These are phyloP conservation scores for Morus bassanus DNA, from an alignment of 2,797 vertebrate genomes.

Conservation along the genomic window DNA sequence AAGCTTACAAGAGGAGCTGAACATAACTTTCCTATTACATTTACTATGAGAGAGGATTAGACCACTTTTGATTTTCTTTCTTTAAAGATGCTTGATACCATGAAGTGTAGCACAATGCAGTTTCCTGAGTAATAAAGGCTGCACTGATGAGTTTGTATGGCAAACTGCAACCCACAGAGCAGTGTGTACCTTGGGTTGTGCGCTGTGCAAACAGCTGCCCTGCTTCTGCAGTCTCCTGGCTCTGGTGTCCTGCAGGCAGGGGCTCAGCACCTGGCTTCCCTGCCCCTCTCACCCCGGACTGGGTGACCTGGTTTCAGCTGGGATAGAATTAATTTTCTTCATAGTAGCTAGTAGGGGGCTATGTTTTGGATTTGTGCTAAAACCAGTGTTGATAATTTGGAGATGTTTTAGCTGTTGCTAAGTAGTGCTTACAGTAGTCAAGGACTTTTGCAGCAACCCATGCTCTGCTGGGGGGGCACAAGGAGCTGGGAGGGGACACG, in stretches of 20 bases:
- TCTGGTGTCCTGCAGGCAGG: background rate
- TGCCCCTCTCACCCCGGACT: background rate
- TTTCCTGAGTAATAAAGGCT: background rate
- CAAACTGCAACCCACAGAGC: background rate
- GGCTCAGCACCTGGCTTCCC: background rate
- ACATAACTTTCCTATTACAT: accelerated
- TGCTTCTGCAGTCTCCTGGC: background rate
- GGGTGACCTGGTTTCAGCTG: too few relatives aligned
- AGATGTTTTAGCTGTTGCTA: too few relatives aligned
- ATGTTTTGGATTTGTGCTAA: too few relatives aligned
- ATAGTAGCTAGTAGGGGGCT: too few relatives aligned
- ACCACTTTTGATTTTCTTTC: background rate
- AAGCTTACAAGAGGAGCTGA: background rate
- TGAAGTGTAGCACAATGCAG: background rate
- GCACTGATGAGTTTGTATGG: background rate
- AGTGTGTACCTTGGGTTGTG: background rate
- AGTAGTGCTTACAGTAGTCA: too few relatives aligned
- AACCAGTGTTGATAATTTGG: too few relatives aligned
- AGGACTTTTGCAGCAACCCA: too few relatives aligned
- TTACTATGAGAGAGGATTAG: background rate
- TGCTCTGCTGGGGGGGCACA: too few relatives aligned
- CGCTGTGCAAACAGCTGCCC: background rate
- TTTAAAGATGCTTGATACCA: background rate
- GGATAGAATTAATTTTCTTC: too few relatives aligned
- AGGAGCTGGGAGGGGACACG: too few relatives aligned